Conservation (phyloP, 2,113 vertebrate genomes). For the Mus musculus region DNA sequence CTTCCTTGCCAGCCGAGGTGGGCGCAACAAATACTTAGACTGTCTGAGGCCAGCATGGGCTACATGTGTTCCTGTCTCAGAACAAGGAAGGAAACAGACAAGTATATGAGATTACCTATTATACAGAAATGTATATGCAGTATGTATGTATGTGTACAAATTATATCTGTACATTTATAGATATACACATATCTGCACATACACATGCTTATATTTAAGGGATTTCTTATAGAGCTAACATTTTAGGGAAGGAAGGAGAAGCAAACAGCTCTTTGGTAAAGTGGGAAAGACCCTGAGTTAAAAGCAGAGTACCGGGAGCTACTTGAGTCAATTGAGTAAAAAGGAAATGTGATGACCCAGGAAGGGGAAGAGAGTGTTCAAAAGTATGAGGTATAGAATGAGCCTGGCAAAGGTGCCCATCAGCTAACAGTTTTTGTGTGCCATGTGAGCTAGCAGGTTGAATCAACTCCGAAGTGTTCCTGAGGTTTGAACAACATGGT, state of each 20-base stretch:
- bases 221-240: not conserved
- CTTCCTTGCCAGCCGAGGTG: too few species aligned
- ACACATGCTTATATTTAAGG: not conserved
- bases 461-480: conserved; percentile 30
- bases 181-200: not conserved
- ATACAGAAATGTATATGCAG: not conserved
- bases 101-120: not conserved
- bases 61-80: not conserved
- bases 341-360: conserved; percentile 28
- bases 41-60: not conserved
- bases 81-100: not conserved
- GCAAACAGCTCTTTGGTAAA: not conserved
- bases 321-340: not conserved
- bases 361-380: not conserved
- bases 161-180: not conserved
- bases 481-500: conserved; percentile 28
- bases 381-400: not conserved
- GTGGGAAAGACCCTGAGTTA: conserved; percentile 10
- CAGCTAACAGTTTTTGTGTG: conserved; percentile 17
- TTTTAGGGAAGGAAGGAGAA: not conserved
- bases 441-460: not conserved
- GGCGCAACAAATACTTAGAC: too few species aligned
- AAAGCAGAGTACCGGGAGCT: not conserved
- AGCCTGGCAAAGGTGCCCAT: not conserved
- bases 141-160: not conserved